phyloP scores from a whole-genome alignment of 2,888 invertebrate species.

The Eretmocerus hayati region DNA sequence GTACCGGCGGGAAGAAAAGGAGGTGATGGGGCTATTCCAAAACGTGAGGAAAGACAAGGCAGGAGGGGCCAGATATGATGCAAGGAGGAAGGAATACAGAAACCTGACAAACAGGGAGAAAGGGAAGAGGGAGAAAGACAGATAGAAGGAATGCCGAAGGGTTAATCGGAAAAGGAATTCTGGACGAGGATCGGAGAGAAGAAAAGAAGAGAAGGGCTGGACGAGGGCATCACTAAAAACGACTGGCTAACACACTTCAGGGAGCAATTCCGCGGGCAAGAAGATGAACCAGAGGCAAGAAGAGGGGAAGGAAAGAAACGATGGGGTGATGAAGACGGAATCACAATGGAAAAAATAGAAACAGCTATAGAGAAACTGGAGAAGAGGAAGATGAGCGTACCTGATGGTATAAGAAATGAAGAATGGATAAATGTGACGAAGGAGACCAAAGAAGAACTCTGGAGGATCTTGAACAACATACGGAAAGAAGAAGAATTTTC shows the following conservation, averaged over 20 bases:
- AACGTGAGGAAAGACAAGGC: background rate
- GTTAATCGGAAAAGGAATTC: background rate
- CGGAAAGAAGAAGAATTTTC: conserved; percentile 7
- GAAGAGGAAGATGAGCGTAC: no score
- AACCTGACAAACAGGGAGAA: background rate
- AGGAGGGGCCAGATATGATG: background rate
- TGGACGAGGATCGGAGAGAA: background rate
- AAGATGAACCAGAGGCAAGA: background rate
- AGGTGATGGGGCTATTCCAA: background rate
- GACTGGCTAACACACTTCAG: background rate
- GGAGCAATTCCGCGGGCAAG: no score
- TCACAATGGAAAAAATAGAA: background rate
- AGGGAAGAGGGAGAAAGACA: background rate
- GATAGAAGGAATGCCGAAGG: background rate
- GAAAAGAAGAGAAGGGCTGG: no score
- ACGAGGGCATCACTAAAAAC: background rate
- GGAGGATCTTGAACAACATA: conserved; percentile 2
- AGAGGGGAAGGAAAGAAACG: background rate
- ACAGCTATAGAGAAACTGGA: no score
- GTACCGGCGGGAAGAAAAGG: background rate
- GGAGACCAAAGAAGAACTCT: background rate
- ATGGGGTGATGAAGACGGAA: background rate
- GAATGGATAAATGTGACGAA: background rate
- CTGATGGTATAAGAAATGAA: conserved; percentile 3
- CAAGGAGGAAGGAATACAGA: background rate